phyloP scores from a whole-genome alignment of 2,888 invertebrate genomes.

The Zhengitettix transpicula region DNA sequence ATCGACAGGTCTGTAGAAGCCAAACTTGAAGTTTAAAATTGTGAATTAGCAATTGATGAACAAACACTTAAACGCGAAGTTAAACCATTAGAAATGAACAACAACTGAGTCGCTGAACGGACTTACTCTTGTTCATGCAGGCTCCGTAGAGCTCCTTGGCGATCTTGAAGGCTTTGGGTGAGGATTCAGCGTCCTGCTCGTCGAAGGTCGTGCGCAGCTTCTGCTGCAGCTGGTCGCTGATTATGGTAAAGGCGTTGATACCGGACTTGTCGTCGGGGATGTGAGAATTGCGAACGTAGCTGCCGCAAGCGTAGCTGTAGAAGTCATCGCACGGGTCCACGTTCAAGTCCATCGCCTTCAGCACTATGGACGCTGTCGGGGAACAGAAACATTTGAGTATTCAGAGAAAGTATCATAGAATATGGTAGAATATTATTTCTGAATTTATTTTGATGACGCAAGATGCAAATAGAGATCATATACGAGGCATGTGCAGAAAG shows the following conservation, averaged over 20 bases:
- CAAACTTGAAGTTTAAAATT: too few relatives aligned
- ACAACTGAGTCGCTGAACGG: neutral
- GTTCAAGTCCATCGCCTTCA: conserved; percentile 49
- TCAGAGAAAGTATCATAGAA: neutral
- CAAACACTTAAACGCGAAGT: too few relatives aligned
- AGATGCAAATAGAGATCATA: neutral
- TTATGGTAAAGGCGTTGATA: conserved; percentile 45
- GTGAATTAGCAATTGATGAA: too few relatives aligned
- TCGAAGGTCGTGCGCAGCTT: conserved; percentile 55
- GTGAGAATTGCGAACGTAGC: conserved; percentile 48
- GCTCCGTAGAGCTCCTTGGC: conserved; percentile 70
- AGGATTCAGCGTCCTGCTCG: conserved; percentile 29
- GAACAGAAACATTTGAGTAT: neutral
- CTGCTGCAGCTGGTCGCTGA: conserved; percentile 56
- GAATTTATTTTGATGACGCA: neutral
- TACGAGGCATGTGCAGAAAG: too few relatives aligned
- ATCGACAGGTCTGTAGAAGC: too few relatives aligned
- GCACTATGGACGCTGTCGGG: conserved; percentile 43
- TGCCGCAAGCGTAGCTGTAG: conserved; percentile 64
- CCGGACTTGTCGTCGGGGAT: conserved; percentile 72
- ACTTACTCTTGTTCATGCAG: conserved; percentile 78
- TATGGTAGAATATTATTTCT: neutral
- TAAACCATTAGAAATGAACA: too few relatives aligned
- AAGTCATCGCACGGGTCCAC: conserved; percentile 72
- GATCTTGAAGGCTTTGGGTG: conserved; percentile 53